A percentile compares a stretch with the other conserved stretches of the same genome.
phyloP scores from a whole-genome alignment of 2,113 vertebrate species.

The Sterrhoptilus dennistouni region DNA sequence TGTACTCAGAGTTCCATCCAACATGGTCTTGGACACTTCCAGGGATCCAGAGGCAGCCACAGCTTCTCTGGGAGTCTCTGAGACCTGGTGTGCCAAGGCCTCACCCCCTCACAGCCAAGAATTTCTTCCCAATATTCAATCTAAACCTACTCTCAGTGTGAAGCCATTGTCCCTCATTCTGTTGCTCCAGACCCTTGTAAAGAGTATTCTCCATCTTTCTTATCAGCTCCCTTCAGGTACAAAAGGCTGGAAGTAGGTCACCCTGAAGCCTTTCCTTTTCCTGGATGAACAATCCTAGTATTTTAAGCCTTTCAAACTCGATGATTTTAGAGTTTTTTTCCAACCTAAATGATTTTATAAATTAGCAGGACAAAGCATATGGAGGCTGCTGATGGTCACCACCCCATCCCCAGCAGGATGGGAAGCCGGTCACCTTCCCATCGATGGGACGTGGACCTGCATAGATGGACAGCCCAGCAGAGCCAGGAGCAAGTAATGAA shows the following conservation, averaged over 20 bases:
- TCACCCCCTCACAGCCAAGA: not conserved
- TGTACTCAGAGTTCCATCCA: not conserved
- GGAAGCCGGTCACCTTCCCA: not conserved
- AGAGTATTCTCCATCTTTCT: not conserved
- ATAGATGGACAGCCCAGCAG: not conserved
- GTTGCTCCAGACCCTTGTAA: not conserved
- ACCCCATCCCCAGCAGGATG: not conserved
- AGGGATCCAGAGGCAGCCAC: not conserved
- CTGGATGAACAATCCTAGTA: not conserved
- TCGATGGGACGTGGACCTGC: fast-evolving
- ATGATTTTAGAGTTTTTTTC: not conserved
- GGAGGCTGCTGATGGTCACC: not conserved
- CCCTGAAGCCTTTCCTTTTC: not conserved
- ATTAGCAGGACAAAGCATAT: not conserved
- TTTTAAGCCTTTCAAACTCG: not conserved
- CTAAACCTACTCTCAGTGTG: not conserved
- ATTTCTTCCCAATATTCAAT: not conserved
- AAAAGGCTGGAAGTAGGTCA: not conserved
- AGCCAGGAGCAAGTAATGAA: not conserved
- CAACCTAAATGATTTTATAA: not conserved
- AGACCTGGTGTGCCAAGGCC: not conserved
- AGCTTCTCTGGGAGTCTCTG: not conserved
- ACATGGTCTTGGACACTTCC: not conserved
- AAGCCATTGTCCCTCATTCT: not conserved
- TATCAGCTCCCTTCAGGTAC: not conserved